Evolutionary conservation across 1,140 invertebrate species (phyloP).

Genomic region (Papilio dardanus): DNA sequence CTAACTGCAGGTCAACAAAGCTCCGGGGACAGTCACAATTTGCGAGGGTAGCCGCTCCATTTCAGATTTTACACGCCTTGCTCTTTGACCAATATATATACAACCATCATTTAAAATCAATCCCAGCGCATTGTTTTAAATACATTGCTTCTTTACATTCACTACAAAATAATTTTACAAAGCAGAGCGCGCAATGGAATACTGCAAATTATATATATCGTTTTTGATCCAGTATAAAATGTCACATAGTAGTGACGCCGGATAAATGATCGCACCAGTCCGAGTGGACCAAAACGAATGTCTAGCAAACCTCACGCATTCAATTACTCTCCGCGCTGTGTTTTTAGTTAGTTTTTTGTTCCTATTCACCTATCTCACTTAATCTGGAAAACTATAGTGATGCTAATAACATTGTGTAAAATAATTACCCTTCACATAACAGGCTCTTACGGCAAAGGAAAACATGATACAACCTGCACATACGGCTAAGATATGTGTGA

Average conservation of each 20-base stretch:
- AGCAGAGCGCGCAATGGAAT: slow-evolving; percentile 33
- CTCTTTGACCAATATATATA: slow-evolving; percentile 51
- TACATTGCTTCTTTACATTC: slow-evolving; percentile 38
- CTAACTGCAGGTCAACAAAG: slow-evolving; percentile 59
- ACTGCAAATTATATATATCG: background rate
- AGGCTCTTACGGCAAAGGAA: too few species aligned
- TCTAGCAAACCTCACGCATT: slow-evolving; percentile 75
- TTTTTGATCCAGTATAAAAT: background rate
- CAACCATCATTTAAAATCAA: slow-evolving; percentile 27
- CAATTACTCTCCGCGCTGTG: slow-evolving; percentile 63
- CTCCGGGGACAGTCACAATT: slow-evolving; percentile 64
- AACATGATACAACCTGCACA: too few species aligned
- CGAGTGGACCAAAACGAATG: slow-evolving; percentile 59
- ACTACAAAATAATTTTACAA: slow-evolving; percentile 7
- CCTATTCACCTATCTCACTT: background rate
- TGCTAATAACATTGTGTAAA: background rate
- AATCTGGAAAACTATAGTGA: background rate
- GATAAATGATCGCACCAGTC: slow-evolving; percentile 61
- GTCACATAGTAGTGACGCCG: slow-evolving; percentile 39
- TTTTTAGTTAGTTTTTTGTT: slow-evolving; percentile 42
- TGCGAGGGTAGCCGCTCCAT: slow-evolving; percentile 62
- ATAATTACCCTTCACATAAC: background rate
- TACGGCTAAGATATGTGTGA: too few species aligned
- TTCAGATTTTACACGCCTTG: slow-evolving; percentile 66
- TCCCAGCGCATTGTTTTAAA: background rate